These are phyloP conservation scores for Leptopilina drosophilae DNA, from an alignment of 2,888 invertebrate species.

Conservation along the genomic window DNA sequence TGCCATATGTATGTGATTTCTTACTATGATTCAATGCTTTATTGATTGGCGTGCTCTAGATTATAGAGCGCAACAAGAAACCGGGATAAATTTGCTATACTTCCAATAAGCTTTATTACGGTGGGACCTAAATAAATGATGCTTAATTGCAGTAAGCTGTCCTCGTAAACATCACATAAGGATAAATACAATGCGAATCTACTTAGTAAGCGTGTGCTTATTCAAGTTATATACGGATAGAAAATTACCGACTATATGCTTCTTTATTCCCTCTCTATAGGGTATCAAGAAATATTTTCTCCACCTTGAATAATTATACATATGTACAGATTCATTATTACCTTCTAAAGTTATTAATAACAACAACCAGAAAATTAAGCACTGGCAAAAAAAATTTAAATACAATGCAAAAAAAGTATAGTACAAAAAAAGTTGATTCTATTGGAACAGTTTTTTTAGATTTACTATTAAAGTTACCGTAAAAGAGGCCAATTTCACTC, in stretches of 20 bases:
- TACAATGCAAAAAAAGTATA: too few species aligned
- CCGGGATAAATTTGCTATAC: slow-evolving; percentile 22
- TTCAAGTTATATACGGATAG: neutral
- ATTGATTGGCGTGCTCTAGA: slow-evolving; percentile 25
- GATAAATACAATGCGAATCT: slow-evolving; percentile 5
- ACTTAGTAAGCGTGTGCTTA: neutral
- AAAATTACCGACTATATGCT: slow-evolving; percentile 6
- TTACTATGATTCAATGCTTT: slow-evolving; percentile 19
- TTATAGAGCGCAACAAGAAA: slow-evolving; percentile 22
- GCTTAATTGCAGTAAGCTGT: slow-evolving; percentile 16
- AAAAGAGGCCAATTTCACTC: too few species aligned
- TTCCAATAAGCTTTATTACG: slow-evolving; percentile 3
- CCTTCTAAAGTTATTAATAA: too few species aligned
- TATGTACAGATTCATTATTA: too few species aligned
- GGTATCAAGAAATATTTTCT: too few species aligned
- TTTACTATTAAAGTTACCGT: too few species aligned
- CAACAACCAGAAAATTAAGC: too few species aligned
- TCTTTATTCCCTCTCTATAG: neutral
- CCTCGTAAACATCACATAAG: slow-evolving; percentile 12
- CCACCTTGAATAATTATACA: too few species aligned
- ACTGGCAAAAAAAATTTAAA: too few species aligned
- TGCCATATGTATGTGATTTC: slow-evolving; percentile 16
- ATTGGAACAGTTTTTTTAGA: too few species aligned
- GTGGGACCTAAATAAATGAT: slow-evolving; percentile 18
- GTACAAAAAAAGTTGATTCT: too few species aligned